Evolutionary conservation across 2,888 invertebrate genomes (phyloP).

Genomic region (Drosophila merina): DNA sequence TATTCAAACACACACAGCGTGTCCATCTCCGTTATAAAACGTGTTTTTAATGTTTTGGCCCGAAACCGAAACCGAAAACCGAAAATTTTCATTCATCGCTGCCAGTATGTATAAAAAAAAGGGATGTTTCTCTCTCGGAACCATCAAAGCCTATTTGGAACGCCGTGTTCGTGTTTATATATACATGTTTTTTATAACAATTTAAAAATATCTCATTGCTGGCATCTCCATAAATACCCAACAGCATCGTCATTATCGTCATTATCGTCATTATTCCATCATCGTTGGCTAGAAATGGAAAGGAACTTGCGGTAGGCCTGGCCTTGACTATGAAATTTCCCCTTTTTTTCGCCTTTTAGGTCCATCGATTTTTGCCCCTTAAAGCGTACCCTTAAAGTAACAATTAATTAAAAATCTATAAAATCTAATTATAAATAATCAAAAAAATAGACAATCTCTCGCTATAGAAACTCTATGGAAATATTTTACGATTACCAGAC

Average conservation of each 20-base stretch:
- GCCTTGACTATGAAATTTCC: conserved; percentile 44
- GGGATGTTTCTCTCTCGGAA: conserved; percentile 9
- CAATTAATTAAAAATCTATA: not conserved
- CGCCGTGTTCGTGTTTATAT: not conserved
- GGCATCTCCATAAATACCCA: conserved; percentile 43
- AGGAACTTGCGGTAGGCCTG: conserved; percentile 39
- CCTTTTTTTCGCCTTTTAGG: not conserved
- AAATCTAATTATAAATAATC: too few species aligned
- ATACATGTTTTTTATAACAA: conserved; percentile 24
- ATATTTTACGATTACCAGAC: too few species aligned
- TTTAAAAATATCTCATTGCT: conserved; percentile 50
- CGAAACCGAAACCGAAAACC: conserved; percentile 36
- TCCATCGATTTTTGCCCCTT: conserved; percentile 30
- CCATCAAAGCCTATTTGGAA: conserved; percentile 47
- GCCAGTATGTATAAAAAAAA: not conserved
- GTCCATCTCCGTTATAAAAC: conserved; percentile 50
- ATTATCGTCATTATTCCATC: conserved; percentile 4
- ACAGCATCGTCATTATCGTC: conserved; percentile 5
- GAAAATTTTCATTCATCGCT: conserved; percentile 62
- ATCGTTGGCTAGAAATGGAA: not conserved
- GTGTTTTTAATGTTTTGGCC: conserved; percentile 61
- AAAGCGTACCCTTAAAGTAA: not conserved
- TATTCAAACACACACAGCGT: conserved; percentile 34
- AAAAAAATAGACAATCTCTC: too few species aligned
- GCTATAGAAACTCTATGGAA: too few species aligned